Evolutionary conservation across 1,140 invertebrate species (phyloP), one percentile per base, ranked within the genome.

Genomic region (Mylabris phalerata): DNA sequence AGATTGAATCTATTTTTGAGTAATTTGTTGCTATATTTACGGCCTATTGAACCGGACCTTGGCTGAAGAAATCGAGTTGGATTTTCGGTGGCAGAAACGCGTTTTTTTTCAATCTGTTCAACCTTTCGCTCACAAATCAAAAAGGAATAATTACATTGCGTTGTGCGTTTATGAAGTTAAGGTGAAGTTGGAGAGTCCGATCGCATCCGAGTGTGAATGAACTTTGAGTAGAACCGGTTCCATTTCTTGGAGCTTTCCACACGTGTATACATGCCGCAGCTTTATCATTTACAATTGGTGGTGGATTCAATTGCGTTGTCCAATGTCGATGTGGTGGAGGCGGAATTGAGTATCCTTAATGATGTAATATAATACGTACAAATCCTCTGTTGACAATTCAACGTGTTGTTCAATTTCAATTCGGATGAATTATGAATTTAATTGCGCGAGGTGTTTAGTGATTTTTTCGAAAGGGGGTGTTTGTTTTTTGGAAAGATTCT

Each of bases 171-270:
- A 65, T 49, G 55, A 61, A 57, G 59, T 42, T 39, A 27, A 50
- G 45, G 51, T 39, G 48, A 32, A 50, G 45, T 44, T 51, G 51
- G 46, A 13, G 41, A 58, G 56, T 46, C 44, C 39, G 60, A 62
- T 62, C 52, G 63, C 55, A 64, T 60, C 60, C 54, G 45, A 54
- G 60, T 55, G 64, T 66, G 64, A 66, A 66, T 66, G 64, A 66
- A 66, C 64, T 60, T 63, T 59, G 38, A 54, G 50, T 54, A 55
- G 55, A 66, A 66, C 64, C 64, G 64, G 64, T 66, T 65, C 58
- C 55, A 48, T 58, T 60, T 60, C 58, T 50, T 43, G 43, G 59
- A 59, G 50, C 44, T 57, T 47, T 45, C 57, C 57, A 66, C 64
- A 63, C 61, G 63, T 65, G 63, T 42, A 11, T 65, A 64, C 50